A percentile compares a stretch with the other conserved stretches of the same genome.
Evolutionary conservation across 2,797 vertebrate genomes (phyloP).

Genomic region (Knipowitschia caucasica): DNA sequence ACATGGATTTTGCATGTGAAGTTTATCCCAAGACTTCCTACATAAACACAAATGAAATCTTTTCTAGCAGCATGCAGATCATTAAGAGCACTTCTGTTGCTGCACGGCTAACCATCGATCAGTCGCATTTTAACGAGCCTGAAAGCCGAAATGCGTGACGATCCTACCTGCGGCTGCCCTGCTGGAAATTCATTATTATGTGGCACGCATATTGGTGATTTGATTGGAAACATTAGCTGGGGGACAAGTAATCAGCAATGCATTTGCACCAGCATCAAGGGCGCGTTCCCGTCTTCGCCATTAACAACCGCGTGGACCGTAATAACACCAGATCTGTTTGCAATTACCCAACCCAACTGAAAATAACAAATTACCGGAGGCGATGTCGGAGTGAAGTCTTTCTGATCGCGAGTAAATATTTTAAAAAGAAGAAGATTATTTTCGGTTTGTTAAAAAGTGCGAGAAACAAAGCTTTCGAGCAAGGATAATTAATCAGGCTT

Average conservation of each 20-base stretch:
- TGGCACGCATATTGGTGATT: constrained; percentile 26
- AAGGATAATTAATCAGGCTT: constrained; percentile 32
- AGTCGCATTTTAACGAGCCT: constrained; percentile 6
- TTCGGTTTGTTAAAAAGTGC: neutral
- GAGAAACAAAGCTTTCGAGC: constrained; percentile 17
- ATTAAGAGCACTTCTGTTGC: neutral
- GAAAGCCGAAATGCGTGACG: constrained; percentile 1
- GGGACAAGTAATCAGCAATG: constrained; percentile 51
- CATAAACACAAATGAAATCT: neutral
- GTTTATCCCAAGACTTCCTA: neutral
- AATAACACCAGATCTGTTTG: constrained; percentile 48
- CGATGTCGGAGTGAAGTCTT: constrained; percentile 1
- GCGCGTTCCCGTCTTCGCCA: constrained; percentile 37
- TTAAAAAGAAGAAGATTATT: constrained; percentile 8
- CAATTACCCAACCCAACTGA: constrained; percentile 42
- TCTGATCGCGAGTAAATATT: constrained; percentile 8
- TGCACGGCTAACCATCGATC: constrained; percentile 6
- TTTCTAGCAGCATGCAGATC: neutral
- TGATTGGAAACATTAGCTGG: constrained; percentile 47
- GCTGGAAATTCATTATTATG: constrained; percentile 27
- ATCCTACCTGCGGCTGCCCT: constrained; percentile 17
- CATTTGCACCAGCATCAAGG: constrained; percentile 41
- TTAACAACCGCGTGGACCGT: constrained; percentile 47
- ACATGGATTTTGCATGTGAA: too few relatives aligned
- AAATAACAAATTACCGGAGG: constrained; percentile 26